These are phyloP conservation scores for Protophormia terraenovae DNA, from an alignment of 2,888 invertebrate genomes.

Conservation along the genomic window DNA sequence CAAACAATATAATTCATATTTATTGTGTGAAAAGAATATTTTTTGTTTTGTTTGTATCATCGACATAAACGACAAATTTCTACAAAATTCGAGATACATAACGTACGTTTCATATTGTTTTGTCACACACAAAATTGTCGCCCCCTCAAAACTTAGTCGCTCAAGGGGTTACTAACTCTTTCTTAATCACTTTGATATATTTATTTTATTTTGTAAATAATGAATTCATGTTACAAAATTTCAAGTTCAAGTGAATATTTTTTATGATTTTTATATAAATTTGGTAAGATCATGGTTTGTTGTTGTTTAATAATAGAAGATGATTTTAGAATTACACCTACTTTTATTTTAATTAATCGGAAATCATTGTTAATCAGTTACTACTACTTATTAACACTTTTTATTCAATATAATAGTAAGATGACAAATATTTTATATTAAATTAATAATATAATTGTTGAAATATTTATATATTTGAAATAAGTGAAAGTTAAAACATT, in stretches of 20 bases:
- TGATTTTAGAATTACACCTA: constrained; percentile 23
- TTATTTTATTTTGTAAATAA: not conserved
- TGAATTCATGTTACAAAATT: constrained; percentile 15
- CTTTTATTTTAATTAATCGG: not conserved
- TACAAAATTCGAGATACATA: constrained; percentile 21
- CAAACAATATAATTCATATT: constrained; percentile 19
- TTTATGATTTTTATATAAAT: not conserved
- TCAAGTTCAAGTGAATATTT: constrained; percentile 49
- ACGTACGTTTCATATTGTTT: not conserved
- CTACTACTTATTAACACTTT: not conserved
- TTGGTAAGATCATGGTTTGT: constrained; percentile 11
- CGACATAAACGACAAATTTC: constrained; percentile 44
- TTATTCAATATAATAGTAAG: not conserved
- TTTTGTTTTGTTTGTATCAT: not conserved
- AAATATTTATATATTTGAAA: no score
- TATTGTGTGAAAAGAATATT: constrained; percentile 13
- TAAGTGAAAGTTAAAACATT: no score
- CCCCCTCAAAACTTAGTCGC: constrained; percentile 35
- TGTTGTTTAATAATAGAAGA: not conserved
- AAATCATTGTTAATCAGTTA: not conserved
- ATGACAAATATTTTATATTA: not conserved
- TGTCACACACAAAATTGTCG: not conserved
- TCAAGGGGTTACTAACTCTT: not conserved
- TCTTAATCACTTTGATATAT: not conserved
- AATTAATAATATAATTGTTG: no score